A percentile compares a stretch with the other conserved stretches of the same genome.
These are phyloP conservation scores for Columba janthina DNA, from an alignment of 2,113 vertebrate genomes.

Conservation along the genomic window DNA sequence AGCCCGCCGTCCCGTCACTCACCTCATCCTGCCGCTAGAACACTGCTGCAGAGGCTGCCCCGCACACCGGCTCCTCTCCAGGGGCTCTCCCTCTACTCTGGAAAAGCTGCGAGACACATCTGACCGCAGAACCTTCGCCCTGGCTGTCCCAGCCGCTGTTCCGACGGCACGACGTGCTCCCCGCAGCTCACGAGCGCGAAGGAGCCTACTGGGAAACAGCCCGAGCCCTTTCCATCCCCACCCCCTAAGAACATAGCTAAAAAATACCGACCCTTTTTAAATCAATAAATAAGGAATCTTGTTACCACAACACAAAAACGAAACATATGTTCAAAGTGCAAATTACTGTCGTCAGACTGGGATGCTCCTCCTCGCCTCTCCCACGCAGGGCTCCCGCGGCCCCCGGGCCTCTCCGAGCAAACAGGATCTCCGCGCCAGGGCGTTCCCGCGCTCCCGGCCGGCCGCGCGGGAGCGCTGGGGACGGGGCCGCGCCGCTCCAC, in stretches of 20 bases:
- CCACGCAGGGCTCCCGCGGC: constrained; percentile 66
- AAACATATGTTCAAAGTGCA: constrained; percentile 83
- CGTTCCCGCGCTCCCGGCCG: constrained; percentile 71
- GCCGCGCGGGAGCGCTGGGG: constrained; percentile 43
- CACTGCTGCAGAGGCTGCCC: constrained; percentile 43
- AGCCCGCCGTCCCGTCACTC: constrained; percentile 12
- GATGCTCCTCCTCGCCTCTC: constrained; percentile 76
- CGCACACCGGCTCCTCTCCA: constrained; percentile 20
- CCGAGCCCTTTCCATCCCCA: constrained; percentile 42
- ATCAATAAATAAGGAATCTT: constrained; percentile 83
- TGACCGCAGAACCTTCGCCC: constrained; percentile 26
- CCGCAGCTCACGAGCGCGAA: not conserved
- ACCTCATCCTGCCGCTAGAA: constrained; percentile 50
- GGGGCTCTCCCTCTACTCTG: constrained; percentile 47
- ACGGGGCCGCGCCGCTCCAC: constrained; percentile 46
- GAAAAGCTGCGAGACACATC: constrained; percentile 9
- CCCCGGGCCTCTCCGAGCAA: constrained; percentile 70
- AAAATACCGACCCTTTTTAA: constrained; percentile 72
- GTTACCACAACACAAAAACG: constrained; percentile 82
- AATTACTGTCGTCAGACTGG: constrained; percentile 78
- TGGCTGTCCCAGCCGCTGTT: constrained; percentile 41
- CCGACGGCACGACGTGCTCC: constrained; percentile 12
- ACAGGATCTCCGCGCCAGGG: constrained; percentile 70
- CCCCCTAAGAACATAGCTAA: constrained; percentile 67
- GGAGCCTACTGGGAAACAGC: constrained; percentile 59